Base-by-base conservation (phyloP, 2,113 vertebrate species). In the Ciconia stormi region DNA sequence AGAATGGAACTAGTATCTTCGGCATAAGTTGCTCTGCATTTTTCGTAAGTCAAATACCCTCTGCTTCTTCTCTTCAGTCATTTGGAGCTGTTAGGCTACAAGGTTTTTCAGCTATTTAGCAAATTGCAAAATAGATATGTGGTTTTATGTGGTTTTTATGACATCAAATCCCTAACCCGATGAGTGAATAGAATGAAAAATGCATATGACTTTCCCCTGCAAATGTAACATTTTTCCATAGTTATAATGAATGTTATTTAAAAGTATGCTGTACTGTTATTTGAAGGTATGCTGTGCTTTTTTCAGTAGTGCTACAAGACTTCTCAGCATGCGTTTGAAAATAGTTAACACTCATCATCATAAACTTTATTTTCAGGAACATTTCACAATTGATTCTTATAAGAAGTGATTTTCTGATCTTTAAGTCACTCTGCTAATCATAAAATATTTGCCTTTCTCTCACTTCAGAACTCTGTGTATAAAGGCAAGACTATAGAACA, bases 351-450 rank as follows among this genome's bases (percentile, higher is more conserved):
- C 36, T 94, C 82, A 70, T 87, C 47, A 61, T 38, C 61, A 85
- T 62, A 77, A 73, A 52, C n/a, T 91, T 92, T 52, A 58, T 93
- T 96, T 89, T 89, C 69, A 73, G 76, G 92, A 85, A 50, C 11
- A 62, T 38, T 52, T 90, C 65, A 63, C 30, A 46, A 29, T 12
- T 94, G 77, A 53, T 82, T 94, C 55, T 77, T 36, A 19, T 53
- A 90, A 95, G 73, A 79, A 32, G 10, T 61, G 66, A 42, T 87
- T 83, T 89, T 53, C 66, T 59, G 71, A 86, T 66, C 36, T 92
- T 56, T 74, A 74, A 56, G 22, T 65, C 36, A 36, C 11, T 53
- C 55, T 40, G 22, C 13, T 85, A 91, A 65, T 62, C 15, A 34
- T 13, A 25, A 40, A 84, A 6, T 40, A 32, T 83, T 59, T 62